Percentiles rank a stretch among this genome's conserved stretches.
phyloP scores from a whole-genome alignment of 2,113 vertebrate species.

The Tragelaphus imberbis region DNA sequence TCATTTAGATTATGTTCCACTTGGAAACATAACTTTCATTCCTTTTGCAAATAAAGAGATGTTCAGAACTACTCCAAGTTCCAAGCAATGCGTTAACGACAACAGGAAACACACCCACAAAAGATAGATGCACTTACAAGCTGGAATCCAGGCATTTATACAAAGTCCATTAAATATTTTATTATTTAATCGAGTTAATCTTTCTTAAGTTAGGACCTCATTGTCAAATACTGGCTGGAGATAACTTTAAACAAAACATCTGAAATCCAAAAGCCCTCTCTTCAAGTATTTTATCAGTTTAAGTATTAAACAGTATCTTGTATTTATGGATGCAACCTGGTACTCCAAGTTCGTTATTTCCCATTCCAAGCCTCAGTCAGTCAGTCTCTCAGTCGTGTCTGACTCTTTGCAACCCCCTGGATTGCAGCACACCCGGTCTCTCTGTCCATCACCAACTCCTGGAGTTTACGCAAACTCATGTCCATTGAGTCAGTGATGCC shows the following conservation, averaged over 20 bases:
- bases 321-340: background rate
- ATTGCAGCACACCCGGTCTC: background rate
- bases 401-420: background rate
- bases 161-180: background rate
- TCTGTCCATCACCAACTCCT: background rate
- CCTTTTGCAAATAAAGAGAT: conserved; percentile 11
- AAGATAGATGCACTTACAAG: background rate
- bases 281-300: background rate
- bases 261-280: background rate
- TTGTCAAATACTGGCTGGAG: background rate
- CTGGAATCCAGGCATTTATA: background rate
- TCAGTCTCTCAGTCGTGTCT: background rate
- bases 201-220: conserved; percentile 8
- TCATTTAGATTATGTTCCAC: background rate
- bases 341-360: background rate
- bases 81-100: background rate
- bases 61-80: background rate
- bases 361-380: background rate
- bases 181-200: background rate
- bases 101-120: background rate
- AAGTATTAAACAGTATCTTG: background rate
- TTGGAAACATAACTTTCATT: background rate
- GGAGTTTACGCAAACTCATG: background rate
- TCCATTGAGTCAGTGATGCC: background rate
- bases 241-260: background rate